Evolutionary conservation across 2,797 vertebrate genomes (phyloP).

Genomic region (Liasis olivaceus): DNA sequence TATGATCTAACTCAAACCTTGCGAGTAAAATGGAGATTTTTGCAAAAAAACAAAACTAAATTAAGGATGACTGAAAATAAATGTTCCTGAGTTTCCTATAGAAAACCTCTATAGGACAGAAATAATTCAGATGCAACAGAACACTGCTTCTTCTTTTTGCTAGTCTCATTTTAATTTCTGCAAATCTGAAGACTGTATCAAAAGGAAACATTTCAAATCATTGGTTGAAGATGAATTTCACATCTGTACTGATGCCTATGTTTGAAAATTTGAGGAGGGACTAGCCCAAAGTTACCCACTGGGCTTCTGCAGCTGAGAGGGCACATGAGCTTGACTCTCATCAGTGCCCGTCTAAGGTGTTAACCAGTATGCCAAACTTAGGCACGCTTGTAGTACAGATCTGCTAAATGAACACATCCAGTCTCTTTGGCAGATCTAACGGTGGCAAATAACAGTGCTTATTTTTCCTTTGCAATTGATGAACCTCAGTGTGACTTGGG

Average conservation of each 20-base stretch:
- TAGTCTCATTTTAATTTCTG: not conserved
- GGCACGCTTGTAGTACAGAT: not conserved
- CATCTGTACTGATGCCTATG: not conserved
- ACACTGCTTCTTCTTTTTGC: not conserved
- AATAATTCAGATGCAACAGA: not conserved
- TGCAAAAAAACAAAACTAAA: not conserved
- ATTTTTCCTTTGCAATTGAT: not conserved
- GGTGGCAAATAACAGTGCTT: not conserved
- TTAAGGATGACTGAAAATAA: not conserved
- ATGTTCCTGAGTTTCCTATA: not conserved
- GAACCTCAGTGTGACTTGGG: not conserved
- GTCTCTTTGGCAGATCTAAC: not conserved
- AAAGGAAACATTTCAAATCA: not conserved
- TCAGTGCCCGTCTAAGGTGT: not conserved
- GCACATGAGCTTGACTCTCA: not conserved
- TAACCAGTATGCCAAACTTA: not conserved
- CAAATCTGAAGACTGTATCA: not conserved
- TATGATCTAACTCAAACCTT: not conserved
- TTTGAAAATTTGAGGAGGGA: not conserved
- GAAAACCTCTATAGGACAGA: not conserved
- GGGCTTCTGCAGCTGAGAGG: not conserved
- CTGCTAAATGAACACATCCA: not conserved
- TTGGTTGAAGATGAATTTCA: not conserved
- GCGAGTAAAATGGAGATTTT: not conserved
- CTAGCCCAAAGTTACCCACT: not conserved